Evolutionary conservation across 1,140 invertebrate species (phyloP).

Genomic region (Physella acuta): DNA sequence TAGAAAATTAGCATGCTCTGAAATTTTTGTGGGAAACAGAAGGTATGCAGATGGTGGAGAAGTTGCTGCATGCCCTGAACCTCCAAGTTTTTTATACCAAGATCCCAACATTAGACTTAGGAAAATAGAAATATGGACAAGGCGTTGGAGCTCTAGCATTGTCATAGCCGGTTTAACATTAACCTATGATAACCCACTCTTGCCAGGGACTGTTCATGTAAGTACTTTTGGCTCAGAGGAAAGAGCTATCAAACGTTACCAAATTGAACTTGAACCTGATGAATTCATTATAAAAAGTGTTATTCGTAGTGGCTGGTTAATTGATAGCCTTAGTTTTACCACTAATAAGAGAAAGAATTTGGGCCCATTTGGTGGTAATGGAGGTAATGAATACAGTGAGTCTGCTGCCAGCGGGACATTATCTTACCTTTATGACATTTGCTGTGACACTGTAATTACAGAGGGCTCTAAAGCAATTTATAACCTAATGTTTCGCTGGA

Average conservation of each 20-base stretch:
- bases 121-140: slow-evolving; percentile 6
- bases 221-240: neutral
- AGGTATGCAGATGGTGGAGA: slow-evolving; percentile 16
- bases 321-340: slow-evolving; percentile 18
- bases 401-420: neutral
- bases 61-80: neutral
- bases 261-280: slow-evolving; percentile 7
- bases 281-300: slow-evolving; percentile 13
- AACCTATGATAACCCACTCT: neutral
- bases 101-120: neutral
- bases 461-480: slow-evolving; percentile 13
- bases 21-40: neutral
- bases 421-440: slow-evolving; percentile 18
- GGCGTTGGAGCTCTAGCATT: neutral
- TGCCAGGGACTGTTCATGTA: neutral
- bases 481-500: slow-evolving; percentile 19
- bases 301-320: slow-evolving; percentile 6
- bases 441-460: slow-evolving; percentile 2
- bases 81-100: neutral
- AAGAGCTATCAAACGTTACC: neutral
- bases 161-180: slow-evolving; percentile 12
- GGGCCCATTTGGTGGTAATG: slow-evolving; percentile 14
- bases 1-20: neutral
- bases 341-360: neutral
- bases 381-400: slow-evolving; percentile 5